These are phyloP conservation scores for Gerosis bhagava DNA, from an alignment of 2,888 invertebrate species.

Conservation along the genomic window DNA sequence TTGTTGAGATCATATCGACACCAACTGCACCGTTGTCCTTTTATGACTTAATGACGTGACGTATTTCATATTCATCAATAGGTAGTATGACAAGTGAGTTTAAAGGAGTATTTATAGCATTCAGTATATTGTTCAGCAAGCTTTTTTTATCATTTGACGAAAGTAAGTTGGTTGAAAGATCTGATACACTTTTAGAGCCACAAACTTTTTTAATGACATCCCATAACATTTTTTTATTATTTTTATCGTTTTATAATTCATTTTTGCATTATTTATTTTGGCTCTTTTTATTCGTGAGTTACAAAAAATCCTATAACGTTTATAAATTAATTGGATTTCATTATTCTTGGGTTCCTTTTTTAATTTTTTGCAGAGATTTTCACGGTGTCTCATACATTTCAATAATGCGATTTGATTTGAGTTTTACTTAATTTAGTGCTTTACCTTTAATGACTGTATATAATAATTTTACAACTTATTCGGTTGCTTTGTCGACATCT, in stretches of 20 bases:
- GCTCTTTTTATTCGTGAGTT: conserved; percentile 20
- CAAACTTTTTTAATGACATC: conserved; percentile 19
- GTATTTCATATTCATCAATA: conserved; percentile 17
- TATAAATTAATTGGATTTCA: conserved; percentile 15
- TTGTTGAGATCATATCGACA: conserved; percentile 22
- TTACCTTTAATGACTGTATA: too few species aligned
- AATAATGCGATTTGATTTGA: conserved; percentile 12
- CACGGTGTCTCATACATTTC: conserved; percentile 24
- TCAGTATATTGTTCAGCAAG: conserved; percentile 4
- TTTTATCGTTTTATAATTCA: conserved; percentile 18
- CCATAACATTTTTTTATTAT: conserved; percentile 23
- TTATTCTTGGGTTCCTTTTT: conserved; percentile 20
- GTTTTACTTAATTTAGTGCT: too few species aligned
- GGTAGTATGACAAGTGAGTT: conserved; percentile 16
- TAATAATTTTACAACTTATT: not conserved
- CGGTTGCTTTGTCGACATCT: not conserved
- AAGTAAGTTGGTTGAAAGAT: conserved; percentile 5
- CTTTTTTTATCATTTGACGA: not conserved
- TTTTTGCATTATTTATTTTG: conserved; percentile 21
- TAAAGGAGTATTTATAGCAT: conserved; percentile 18
- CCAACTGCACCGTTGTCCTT: conserved; percentile 21
- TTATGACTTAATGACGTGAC: not conserved
- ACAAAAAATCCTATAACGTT: conserved; percentile 10
- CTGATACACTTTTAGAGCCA: conserved; percentile 3
- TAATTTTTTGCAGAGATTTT: conserved; percentile 24